These are phyloP conservation scores for Dryobates pubescens DNA, from an alignment of 2,797 vertebrate genomes.

Conservation along the genomic window DNA sequence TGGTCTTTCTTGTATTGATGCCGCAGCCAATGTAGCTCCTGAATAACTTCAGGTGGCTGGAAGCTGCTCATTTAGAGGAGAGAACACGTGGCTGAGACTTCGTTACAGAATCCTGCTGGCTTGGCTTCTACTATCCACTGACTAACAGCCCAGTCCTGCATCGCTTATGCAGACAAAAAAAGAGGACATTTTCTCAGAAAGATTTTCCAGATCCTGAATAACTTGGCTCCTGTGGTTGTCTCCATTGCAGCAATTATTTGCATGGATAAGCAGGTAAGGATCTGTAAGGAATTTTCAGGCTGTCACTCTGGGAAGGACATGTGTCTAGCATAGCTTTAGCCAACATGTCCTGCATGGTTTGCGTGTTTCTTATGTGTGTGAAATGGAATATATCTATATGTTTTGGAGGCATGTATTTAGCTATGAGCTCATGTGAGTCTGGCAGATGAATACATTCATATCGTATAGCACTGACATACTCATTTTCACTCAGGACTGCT, in stretches of 20 bases:
- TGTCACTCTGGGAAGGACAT: background rate
- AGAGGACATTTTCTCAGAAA: background rate
- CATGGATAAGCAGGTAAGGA: background rate
- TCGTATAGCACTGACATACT: constrained; percentile 43
- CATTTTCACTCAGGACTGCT: constrained; percentile 25
- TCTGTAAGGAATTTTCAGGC: background rate
- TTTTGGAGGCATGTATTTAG: constrained; percentile 44
- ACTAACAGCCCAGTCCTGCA: background rate
- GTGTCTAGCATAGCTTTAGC: constrained; percentile 5
- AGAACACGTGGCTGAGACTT: background rate
- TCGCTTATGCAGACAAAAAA: background rate
- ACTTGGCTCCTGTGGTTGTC: background rate
- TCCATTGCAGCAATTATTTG: background rate
- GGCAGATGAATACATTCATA: constrained; percentile 37
- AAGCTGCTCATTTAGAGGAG: background rate
- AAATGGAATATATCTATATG: constrained; percentile 50
- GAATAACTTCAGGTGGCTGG: background rate
- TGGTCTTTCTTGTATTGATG: constrained; percentile 26
- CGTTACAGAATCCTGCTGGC: background rate
- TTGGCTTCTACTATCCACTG: background rate
- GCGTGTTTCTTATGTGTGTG: constrained; percentile 17
- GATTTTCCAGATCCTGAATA: background rate
- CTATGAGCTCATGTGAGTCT: constrained; percentile 28
- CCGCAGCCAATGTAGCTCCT: constrained; percentile 11
- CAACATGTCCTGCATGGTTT: constrained; percentile 18